phyloP scores from a whole-genome alignment of 2,888 invertebrate genomes.

The Eupithecia inturbata region DNA sequence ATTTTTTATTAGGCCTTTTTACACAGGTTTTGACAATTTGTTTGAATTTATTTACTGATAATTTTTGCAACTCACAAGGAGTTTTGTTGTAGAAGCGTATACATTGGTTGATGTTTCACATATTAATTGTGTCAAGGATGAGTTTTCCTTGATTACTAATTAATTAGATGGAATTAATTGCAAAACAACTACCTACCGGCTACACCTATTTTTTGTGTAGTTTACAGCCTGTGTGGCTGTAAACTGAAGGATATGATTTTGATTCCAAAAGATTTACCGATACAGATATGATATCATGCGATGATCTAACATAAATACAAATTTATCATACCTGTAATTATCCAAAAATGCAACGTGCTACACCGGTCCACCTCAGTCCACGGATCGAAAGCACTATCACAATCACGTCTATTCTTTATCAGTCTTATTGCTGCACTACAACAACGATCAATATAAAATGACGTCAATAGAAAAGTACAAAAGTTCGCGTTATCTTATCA shows the following conservation, averaged over 20 bases:
- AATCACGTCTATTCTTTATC: constrained; percentile 33
- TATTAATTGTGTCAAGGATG: neutral
- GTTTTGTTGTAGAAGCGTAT: no score
- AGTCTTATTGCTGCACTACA: constrained; percentile 27
- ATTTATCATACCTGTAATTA: constrained; percentile 32
- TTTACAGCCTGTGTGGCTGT: no score
- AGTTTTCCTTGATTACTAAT: neutral
- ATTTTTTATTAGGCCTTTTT: no score
- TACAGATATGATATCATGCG: neutral
- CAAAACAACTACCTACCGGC: neutral
- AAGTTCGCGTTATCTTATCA: constrained; percentile 64
- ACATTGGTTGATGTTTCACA: neutral
- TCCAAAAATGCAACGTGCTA: constrained; percentile 32
- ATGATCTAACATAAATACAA: constrained; percentile 11
- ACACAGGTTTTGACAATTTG: no score
- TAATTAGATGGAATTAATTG: neutral
- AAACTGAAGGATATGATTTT: neutral
- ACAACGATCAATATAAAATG: constrained; percentile 29
- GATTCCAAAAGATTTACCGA: neutral
- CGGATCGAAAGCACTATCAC: constrained; percentile 36
- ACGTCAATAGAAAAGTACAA: constrained; percentile 38
- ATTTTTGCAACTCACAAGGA: no score
- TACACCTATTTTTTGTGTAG: no score
- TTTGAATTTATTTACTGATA: no score
- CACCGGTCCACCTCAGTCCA: constrained; percentile 28